These are phyloP conservation scores for Drosophila sucinea DNA, from an alignment of 1,140 invertebrate genomes.

Conservation along the genomic window DNA sequence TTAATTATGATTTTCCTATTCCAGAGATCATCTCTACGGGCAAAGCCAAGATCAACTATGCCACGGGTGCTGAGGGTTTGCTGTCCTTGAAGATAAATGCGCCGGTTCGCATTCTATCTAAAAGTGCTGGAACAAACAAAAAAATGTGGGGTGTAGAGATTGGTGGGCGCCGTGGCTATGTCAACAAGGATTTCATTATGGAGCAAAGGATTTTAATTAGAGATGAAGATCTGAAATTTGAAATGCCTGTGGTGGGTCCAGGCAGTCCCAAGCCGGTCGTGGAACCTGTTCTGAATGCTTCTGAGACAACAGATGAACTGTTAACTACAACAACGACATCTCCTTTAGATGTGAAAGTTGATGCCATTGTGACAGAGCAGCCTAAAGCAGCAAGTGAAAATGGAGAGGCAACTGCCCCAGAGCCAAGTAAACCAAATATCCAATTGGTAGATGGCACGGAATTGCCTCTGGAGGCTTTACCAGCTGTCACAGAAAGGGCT, in stretches of 20 bases:
- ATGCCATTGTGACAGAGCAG: slow-evolving; percentile 58
- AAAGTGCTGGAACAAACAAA: slow-evolving; percentile 86
- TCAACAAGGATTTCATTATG: slow-evolving; percentile 84
- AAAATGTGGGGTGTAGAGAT: slow-evolving; percentile 90
- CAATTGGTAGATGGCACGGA: slow-evolving; percentile 70
- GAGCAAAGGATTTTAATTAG: slow-evolving; percentile 54
- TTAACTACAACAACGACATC: slow-evolving; percentile 10
- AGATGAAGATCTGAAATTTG: slow-evolving; percentile 45
- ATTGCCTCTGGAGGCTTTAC: slow-evolving; percentile 52
- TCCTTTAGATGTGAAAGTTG: slow-evolving; percentile 35
- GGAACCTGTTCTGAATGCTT: slow-evolving; percentile 54
- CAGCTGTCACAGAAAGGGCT: slow-evolving; percentile 28
- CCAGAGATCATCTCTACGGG: slow-evolving; percentile 87
- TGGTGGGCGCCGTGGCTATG: slow-evolving; percentile 88
- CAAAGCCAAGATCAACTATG: slow-evolving; percentile 86
- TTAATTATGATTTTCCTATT: slow-evolving; percentile 22
- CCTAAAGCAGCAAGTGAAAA: slow-evolving; percentile 9
- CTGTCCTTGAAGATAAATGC: slow-evolving; percentile 87
- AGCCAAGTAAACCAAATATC: slow-evolving; percentile 44
- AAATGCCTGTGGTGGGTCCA: slow-evolving; percentile 55
- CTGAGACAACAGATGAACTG: slow-evolving; percentile 47
- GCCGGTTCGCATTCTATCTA: slow-evolving; percentile 88
- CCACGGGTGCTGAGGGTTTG: slow-evolving; percentile 85
- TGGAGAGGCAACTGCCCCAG: slow-evolving; percentile 34
- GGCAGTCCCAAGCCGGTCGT: slow-evolving; percentile 18